phyloP scores from a whole-genome alignment of 2,888 invertebrate species.

The Chymomyza amoena region DNA sequence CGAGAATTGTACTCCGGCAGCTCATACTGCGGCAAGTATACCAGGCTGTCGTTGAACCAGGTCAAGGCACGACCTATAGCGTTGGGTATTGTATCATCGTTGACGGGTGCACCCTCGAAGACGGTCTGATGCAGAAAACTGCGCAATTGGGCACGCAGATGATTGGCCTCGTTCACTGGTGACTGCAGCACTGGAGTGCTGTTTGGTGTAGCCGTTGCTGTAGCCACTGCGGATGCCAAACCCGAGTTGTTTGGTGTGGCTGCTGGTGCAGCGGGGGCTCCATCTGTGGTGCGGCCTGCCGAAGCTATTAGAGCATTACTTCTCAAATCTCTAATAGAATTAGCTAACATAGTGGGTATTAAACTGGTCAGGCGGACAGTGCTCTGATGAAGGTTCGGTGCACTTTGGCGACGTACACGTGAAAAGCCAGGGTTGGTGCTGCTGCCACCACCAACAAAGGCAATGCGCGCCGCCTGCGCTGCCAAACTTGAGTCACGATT shows the following conservation, averaged over 20 bases:
- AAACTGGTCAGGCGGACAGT: slow-evolving; percentile 29
- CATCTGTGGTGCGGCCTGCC: slow-evolving; percentile 15
- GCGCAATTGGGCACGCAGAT: slow-evolving; percentile 67
- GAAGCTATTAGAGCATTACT: slow-evolving; percentile 55
- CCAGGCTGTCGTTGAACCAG: slow-evolving; percentile 69
- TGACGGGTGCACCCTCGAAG: slow-evolving; percentile 72
- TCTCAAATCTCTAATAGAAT: slow-evolving; percentile 53
- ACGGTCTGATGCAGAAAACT: slow-evolving; percentile 66
- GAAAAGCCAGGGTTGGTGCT: slow-evolving; percentile 25
- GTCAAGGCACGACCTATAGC: slow-evolving; percentile 71
- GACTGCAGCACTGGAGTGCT: background rate
- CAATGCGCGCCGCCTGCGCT: background rate
- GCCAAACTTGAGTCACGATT: background rate
- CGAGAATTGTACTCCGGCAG: slow-evolving; percentile 75
- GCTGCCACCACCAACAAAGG: slow-evolving; percentile 19
- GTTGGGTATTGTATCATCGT: slow-evolving; percentile 63
- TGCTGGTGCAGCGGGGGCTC: background rate
- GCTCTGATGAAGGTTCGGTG: slow-evolving; percentile 18
- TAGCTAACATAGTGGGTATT: slow-evolving; percentile 40
- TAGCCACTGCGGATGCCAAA: background rate
- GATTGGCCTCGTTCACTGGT: slow-evolving; percentile 24
- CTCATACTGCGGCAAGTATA: slow-evolving; percentile 76
- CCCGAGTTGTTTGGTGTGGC: background rate
- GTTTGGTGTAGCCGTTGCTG: background rate
- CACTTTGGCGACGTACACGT: slow-evolving; percentile 6